Base-by-base conservation (phyloP, 2,797 vertebrate species). In the Capromys pilorides region DNA sequence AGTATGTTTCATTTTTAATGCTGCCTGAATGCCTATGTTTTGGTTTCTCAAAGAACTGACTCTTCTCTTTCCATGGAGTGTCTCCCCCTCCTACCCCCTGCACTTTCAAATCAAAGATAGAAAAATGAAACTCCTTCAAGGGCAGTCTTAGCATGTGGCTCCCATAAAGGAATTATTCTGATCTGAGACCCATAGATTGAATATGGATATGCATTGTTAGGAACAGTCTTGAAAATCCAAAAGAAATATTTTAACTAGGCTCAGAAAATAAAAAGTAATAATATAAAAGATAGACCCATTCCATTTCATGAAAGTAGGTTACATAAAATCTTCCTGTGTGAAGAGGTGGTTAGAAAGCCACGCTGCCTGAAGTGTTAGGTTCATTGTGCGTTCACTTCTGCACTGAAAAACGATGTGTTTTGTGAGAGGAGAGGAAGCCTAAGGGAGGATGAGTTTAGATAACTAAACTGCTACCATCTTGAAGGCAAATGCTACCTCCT, bases 1-100 rank as follows among this genome's bases (percentile, higher is more conserved):
- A 1, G 14, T 83, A 33, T 45, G 36, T 94, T 91, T 95, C 66
- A 57, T 90, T 93, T 96, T 90, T 94, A 95, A 95, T 92, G 41
- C 67, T 81, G 85, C 91, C 88, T 66, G 73, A 95, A 64, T 87
- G 45, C 5, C 62, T 93, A 4, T 81, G 81, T 77, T 64, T 95
- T 94, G 77, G 33, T 51, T 95, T 90, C 66, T 75, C 54, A 93
- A 93, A 95, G 21, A 94, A 92, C 61, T 64, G 51, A 80, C 51
- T 90, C 5, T 82, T 93, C 86, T 88, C 0, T 93, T 49, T 95
- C 26, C n/a, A 36, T 45, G 36, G 51, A 78, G 16, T n/a, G 13
- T 51, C 26, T 93, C 91, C 16, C 59, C 57, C 81, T 62, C 4
- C 39, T 12, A 36, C 79, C 61, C 41, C 61, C 73, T 12, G 82